Evolutionary conservation across 2,113 vertebrate genomes (phyloP).

Genomic region (Sturnira hondurensis): DNA sequence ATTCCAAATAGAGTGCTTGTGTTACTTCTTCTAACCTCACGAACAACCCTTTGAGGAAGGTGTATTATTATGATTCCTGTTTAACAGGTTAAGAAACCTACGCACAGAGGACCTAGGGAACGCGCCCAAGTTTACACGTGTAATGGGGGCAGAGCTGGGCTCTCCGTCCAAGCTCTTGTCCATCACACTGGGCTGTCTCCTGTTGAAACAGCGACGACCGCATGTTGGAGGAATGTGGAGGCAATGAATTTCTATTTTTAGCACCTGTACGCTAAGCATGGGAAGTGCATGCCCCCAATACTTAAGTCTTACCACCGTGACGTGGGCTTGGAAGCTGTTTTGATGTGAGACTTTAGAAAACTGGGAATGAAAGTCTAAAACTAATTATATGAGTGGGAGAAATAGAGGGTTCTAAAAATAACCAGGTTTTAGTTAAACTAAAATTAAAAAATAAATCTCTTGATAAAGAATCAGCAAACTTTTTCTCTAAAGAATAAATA

Average conservation of each 20-base stretch:
- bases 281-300: background rate
- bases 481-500: background rate
- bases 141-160: background rate
- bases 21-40: background rate
- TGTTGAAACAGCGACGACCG: background rate
- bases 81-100: background rate
- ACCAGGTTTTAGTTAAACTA: background rate
- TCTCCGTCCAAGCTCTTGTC: background rate
- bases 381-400: background rate
- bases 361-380: background rate
- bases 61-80: background rate
- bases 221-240: background rate
- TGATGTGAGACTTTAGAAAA: background rate
- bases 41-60: background rate
- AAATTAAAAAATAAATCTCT: background rate
- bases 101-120: background rate
- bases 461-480: background rate
- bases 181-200: background rate
- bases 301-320: background rate
- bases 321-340: background rate
- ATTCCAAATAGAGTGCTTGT: background rate
- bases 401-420: background rate
- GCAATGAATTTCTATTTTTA: background rate
- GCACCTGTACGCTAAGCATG: background rate
- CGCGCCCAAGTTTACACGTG: background rate